Evolutionary conservation across 2,888 invertebrate species (phyloP).

Genomic region (Tinea pellionella): DNA sequence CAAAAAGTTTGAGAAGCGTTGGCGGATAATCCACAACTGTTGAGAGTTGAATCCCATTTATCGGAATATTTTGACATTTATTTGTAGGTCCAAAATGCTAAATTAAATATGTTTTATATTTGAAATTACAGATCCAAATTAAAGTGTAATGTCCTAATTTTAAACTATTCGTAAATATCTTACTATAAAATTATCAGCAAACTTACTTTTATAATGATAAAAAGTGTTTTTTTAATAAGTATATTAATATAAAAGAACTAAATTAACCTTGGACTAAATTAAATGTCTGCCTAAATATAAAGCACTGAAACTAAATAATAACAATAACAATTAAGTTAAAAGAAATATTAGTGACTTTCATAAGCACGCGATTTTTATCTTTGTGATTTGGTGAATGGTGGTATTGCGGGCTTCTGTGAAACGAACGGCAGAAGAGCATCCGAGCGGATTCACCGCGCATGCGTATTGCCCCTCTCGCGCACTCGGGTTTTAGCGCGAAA

Average conservation of each 20-base stretch:
- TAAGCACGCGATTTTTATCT: conserved; percentile 21
- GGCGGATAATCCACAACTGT: too few relatives aligned
- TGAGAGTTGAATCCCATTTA: too few relatives aligned
- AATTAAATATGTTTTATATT: too few relatives aligned
- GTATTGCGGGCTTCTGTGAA: neutral
- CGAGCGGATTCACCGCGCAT: conserved; percentile 46
- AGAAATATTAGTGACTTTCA: conserved; percentile 39
- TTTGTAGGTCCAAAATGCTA: too few relatives aligned
- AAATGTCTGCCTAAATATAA: neutral
- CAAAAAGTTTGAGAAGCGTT: too few relatives aligned
- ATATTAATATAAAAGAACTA: neutral
- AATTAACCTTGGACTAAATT: neutral
- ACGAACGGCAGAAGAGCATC: conserved; percentile 36
- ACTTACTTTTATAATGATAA: too few relatives aligned
- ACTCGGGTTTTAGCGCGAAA: conserved; percentile 46
- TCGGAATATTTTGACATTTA: too few relatives aligned
- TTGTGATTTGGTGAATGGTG: conserved; percentile 5
- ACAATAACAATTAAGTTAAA: neutral
- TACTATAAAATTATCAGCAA: too few relatives aligned
- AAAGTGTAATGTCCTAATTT: too few relatives aligned
- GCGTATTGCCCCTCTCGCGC: conserved; percentile 28
- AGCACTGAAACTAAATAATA: neutral
- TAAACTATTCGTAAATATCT: too few relatives aligned
- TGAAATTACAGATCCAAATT: too few relatives aligned
- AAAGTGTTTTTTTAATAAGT: too few relatives aligned